Percentiles rank a stretch among this genome's conserved stretches.
Conservation (phyloP, 1,140 invertebrate genomes). For the Rhynchophorus ferrugineus region DNA sequence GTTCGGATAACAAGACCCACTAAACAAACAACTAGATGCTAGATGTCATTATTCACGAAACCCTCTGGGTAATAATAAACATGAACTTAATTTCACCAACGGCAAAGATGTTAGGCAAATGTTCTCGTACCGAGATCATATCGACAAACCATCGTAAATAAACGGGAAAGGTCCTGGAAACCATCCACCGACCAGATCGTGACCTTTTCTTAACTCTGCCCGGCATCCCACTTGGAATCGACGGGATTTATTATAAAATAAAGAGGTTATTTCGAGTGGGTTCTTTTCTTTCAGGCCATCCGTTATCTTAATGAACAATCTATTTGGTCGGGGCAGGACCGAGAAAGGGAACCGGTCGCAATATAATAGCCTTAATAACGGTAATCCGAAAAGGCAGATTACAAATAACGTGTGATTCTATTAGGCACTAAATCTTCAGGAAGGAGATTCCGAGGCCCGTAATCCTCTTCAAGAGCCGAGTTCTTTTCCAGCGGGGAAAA, state of each 20-base stretch:
- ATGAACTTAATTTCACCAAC: too few species aligned
- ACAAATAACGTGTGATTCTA: conserved; percentile 29
- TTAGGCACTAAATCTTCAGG: conserved; percentile 24
- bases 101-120: too few species aligned
- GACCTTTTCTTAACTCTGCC: too few species aligned
- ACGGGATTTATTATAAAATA: conserved; percentile 16
- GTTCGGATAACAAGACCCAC: too few species aligned
- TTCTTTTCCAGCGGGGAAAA: too few species aligned
- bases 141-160: too few species aligned
- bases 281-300: conserved; percentile 15
- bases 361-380: conserved; percentile 30
- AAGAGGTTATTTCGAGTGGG: conserved; percentile 9
- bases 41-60: too few species aligned
- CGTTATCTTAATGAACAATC: conserved; percentile 30
- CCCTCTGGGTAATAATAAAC: too few species aligned
- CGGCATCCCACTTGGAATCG: not conserved
- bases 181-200: too few species aligned
- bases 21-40: too few species aligned
- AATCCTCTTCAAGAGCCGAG: conserved; percentile 4
- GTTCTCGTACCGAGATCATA: too few species aligned
- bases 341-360: conserved; percentile 20
- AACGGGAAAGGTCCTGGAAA: too few species aligned
- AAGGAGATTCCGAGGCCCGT: not conserved
- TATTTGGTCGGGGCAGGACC: conserved; percentile 14
- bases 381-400: conserved; percentile 27